Percentiles rank a stretch among this genome's conserved stretches.
phyloP scores from a whole-genome alignment of 2,888 invertebrate species.

The Miltochrista miniata region DNA sequence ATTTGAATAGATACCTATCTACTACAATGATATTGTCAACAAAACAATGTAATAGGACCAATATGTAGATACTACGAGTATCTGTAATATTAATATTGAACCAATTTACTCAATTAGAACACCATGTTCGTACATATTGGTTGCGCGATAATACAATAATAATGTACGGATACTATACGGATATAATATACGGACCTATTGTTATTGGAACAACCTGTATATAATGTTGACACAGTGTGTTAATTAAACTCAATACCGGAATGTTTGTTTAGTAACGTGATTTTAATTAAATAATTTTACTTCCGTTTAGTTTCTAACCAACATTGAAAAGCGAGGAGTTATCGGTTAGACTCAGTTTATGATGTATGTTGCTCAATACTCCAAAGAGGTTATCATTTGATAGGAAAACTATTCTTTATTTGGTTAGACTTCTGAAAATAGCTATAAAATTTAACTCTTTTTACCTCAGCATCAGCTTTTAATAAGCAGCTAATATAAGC shows the following conservation, averaged over 20 bases:
- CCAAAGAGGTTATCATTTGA: too few relatives aligned
- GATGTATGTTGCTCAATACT: too few relatives aligned
- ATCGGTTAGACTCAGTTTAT: too few relatives aligned
- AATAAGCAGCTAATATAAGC: too few relatives aligned
- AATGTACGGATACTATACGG: too few relatives aligned
- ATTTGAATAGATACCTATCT: too few relatives aligned
- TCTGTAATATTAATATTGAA: neutral
- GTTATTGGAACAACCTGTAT: constrained; percentile 5
- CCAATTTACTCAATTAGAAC: constrained; percentile 8
- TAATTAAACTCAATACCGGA: constrained; percentile 6
- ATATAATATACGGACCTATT: constrained; percentile 2
- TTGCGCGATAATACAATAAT: neutral
- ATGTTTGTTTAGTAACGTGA: neutral
- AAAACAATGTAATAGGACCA: neutral
- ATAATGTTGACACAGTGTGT: constrained; percentile 3
- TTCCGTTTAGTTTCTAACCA: neutral
- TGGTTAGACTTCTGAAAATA: too few relatives aligned
- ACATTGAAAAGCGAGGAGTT: neutral
- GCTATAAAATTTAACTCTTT: too few relatives aligned
- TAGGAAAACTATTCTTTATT: too few relatives aligned
- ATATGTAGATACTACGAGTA: neutral
- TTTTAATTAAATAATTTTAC: neutral
- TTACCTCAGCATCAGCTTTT: too few relatives aligned
- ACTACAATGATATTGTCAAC: too few relatives aligned
- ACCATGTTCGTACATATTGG: constrained; percentile 6